These are phyloP conservation scores for Euspilapteryx auroguttella DNA, from an alignment of 2,888 invertebrate species.

Conservation along the genomic window DNA sequence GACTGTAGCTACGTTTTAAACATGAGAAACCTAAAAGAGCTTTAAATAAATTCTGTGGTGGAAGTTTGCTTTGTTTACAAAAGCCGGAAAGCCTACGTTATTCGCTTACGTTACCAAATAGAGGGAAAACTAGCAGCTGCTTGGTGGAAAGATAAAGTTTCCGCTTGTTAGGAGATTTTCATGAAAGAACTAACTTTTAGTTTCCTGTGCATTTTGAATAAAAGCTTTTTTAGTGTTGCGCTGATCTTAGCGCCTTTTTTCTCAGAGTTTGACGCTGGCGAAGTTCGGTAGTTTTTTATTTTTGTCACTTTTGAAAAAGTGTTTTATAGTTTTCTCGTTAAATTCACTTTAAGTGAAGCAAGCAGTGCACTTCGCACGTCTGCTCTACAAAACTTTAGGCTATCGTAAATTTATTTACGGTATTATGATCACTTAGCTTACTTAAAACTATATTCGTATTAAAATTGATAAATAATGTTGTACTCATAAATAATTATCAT, in stretches of 20 bases:
- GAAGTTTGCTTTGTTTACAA: slow-evolving; percentile 1
- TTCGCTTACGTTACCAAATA: slow-evolving; percentile 3
- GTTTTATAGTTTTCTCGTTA: too few species aligned
- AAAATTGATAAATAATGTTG: slow-evolving; percentile 2
- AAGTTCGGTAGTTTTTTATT: too few species aligned
- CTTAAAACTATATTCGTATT: neutral
- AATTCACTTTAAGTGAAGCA: too few species aligned
- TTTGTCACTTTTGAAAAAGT: too few species aligned
- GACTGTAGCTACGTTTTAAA: slow-evolving; percentile 1
- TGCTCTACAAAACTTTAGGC: too few species aligned
- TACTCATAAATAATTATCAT: slow-evolving; percentile 9
- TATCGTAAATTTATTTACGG: too few species aligned
- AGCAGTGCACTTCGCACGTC: too few species aligned
- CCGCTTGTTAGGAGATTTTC: slow-evolving; percentile 18
- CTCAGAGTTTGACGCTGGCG: too few species aligned
- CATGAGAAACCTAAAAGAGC: neutral
- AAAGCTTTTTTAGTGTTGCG: slow-evolving; percentile 2
- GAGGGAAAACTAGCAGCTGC: slow-evolving; percentile 1
- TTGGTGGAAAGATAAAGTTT: slow-evolving; percentile 13
- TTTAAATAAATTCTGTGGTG: neutral
- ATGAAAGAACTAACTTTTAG: slow-evolving; percentile 13
- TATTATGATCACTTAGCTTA: too few species aligned
- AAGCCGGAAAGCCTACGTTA: slow-evolving; percentile 1
- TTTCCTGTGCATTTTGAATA: slow-evolving; percentile 12
- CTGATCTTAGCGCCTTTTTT: too few species aligned